A percentile compares a stretch with the other conserved stretches of the same genome.
phyloP scores from a whole-genome alignment of 2,113 vertebrate species.

The Heteronetta atricapilla region DNA sequence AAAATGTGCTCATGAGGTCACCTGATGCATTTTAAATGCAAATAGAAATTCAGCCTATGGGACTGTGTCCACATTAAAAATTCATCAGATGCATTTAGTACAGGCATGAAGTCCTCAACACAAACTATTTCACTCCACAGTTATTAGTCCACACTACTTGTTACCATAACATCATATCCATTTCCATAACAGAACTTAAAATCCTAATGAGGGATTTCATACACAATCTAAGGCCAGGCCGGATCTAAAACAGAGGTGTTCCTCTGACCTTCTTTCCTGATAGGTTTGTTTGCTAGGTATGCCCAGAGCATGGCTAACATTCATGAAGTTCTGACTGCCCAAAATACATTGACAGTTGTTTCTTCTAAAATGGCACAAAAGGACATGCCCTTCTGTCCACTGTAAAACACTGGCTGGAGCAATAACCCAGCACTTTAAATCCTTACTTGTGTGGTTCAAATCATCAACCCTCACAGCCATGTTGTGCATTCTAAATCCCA shows the following conservation, averaged over 20 bases:
- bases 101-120: background rate
- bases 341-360: background rate
- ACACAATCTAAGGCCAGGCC: background rate
- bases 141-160: background rate
- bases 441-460: background rate
- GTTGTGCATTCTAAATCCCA: background rate
- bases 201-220: background rate
- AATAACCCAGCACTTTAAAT: background rate
- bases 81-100: background rate
- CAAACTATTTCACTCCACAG: background rate
- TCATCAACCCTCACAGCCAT: background rate
- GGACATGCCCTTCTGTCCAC: background rate
- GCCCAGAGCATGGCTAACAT: background rate
- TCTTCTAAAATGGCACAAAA: background rate
- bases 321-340: background rate
- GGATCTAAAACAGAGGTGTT: background rate
- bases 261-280: background rate
- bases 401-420: background rate
- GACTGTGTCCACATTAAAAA: background rate
- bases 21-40: constrained; percentile 6
- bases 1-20: background rate
- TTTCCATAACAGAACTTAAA: background rate
- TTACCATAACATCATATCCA: background rate
- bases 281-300: background rate
- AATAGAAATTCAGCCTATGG: background rate